phyloP scores from a whole-genome alignment of 2,113 vertebrate species.

The Nothobranchius furzeri region DNA sequence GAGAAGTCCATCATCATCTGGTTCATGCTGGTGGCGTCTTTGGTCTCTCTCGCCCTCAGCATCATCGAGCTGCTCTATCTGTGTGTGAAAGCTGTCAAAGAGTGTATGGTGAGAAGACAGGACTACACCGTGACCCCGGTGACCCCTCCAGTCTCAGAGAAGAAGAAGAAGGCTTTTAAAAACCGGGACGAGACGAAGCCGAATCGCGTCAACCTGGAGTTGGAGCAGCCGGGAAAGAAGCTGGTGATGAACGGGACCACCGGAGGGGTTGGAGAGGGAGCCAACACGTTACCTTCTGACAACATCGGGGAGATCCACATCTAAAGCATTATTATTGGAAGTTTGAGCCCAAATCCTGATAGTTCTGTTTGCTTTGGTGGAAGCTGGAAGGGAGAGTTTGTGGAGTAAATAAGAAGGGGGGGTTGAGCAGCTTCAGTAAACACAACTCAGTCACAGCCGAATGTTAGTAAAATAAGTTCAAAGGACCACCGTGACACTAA shows the following conservation, averaged over 20 bases:
- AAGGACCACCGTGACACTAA: not conserved
- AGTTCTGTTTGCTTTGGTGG: conserved; percentile 11
- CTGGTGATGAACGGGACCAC: conserved; percentile 19
- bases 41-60: conserved; percentile 88
- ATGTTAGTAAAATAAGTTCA: conserved; percentile 5
- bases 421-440: conserved; percentile 57
- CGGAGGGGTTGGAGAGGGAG: conserved; percentile 25
- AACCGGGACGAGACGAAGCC: conserved; percentile 70
- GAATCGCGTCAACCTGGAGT: conserved; percentile 80
- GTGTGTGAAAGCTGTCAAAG: conserved; percentile 85
- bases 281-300: conserved; percentile 45
- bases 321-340: conserved; percentile 39
- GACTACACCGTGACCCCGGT: conserved; percentile 78
- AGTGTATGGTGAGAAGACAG: conserved; percentile 81
- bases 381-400: not conserved
- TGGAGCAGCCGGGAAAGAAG: conserved; percentile 75
- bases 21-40: conserved; percentile 95
- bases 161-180: conserved; percentile 68
- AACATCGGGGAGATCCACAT: conserved; percentile 74
- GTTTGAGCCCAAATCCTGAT: not conserved
- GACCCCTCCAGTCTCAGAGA: conserved; percentile 57
- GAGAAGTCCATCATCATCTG: conserved; percentile 97
- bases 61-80: conserved; percentile 91
- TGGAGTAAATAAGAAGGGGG: not conserved
- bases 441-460: conserved; percentile 38